Base-by-base conservation (phyloP, 2,113 vertebrate genomes). In the Piaya cayana region DNA sequence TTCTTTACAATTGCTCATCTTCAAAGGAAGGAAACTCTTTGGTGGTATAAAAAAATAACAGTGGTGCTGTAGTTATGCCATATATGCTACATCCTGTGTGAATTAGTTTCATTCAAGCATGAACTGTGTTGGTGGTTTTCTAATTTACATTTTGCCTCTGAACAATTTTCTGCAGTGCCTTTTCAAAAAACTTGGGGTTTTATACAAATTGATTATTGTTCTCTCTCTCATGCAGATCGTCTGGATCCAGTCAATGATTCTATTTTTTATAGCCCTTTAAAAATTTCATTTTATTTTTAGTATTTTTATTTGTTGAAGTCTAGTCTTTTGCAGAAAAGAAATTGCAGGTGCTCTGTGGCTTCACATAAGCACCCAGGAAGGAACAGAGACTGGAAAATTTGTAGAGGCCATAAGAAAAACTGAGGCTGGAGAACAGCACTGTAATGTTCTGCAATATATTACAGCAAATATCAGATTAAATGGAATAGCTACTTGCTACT, bases 1-100 rank as follows among this genome's bases (percentile, higher is more conserved):
- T 76, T 86, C 63, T 72, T 84, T 92, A 78, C 45, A 92, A 91
- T 96, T 92, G 72, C 49, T 74, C 60, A 2, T 82, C 93, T 96
- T 98, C 97, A 98, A 98, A 97, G 90, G 71, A 80, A 88, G 58
- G 74, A 95, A 82, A 77, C 29, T 53, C 87, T 96, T 96, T 96
- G 49, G 80, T 69, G 26, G 34, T 75, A 81, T 50, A 67, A 94
- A 92, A 84, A 81, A 87, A 52, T 26, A 55, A 34, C 15, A 70
- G 52, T 45, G 21, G 36, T 94, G 86, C 63, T 81, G 39, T 67
- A 78, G 60, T 62, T 70, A 68, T 36, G 49, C 72, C 20, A 12
- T 68, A 68, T 77, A 72, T 42, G 30, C 74, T 90, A 52, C 71
- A 95, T 95, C 64, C 55, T 81, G 19, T 90, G 43, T 77, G 80